Conservation (phyloP, 1,140 invertebrate species). For the Phymorhynchus buccinoides region DNA sequence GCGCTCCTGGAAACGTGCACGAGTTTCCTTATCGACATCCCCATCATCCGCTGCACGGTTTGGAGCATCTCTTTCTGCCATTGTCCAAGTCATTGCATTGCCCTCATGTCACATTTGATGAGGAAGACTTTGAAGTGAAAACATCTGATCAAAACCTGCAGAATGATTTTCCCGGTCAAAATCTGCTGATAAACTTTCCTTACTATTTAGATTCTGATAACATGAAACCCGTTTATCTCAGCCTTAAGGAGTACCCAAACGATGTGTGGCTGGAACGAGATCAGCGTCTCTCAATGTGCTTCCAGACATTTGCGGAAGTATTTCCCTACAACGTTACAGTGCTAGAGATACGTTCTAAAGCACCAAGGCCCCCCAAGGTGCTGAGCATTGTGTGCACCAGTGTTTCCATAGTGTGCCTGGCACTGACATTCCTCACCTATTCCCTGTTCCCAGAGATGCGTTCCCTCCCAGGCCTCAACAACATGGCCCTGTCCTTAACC, state of each 20-base stretch:
- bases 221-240: not conserved
- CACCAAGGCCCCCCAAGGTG: not conserved
- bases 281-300: not conserved
- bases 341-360: too few relatives aligned
- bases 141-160: not conserved
- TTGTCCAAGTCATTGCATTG: too few relatives aligned
- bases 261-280: too few relatives aligned
- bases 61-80: too few relatives aligned
- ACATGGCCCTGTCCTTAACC: conserved; percentile 69
- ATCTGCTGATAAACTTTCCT: not conserved
- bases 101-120: not conserved
- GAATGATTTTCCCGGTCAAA: too few relatives aligned
- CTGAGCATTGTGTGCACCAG: too few relatives aligned
- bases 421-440: conserved; percentile 71
- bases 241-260: too few relatives aligned
- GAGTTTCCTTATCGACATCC: too few relatives aligned
- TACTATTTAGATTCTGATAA: not conserved
- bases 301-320: not conserved
- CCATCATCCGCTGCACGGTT: too few relatives aligned
- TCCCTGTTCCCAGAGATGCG: conserved; percentile 68
- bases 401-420: too few relatives aligned
- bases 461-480: conserved; percentile 74
- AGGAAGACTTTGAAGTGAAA: not conserved
- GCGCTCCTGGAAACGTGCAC: too few relatives aligned
- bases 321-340: not conserved